Conservation (phyloP, 2,888 invertebrate genomes). For the Pristionchus mayeri region DNA sequence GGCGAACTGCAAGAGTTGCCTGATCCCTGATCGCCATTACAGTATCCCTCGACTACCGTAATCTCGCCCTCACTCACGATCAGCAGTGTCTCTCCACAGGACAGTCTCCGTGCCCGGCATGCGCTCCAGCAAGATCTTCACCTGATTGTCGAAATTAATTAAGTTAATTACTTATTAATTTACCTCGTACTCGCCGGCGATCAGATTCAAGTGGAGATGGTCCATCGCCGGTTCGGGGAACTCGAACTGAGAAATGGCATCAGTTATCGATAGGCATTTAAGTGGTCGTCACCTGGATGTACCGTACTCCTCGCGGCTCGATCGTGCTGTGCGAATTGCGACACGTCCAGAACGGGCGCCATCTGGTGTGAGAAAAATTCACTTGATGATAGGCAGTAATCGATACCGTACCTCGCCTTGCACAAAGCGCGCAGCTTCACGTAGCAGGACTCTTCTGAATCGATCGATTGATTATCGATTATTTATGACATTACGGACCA, state of each 20-base stretch:
- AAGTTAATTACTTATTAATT: background rate
- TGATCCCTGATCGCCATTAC: background rate
- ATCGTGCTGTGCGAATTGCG: constrained; percentile 32
- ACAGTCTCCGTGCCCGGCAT: constrained; percentile 41
- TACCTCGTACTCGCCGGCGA: constrained; percentile 18
- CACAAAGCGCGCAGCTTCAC: constrained; percentile 22
- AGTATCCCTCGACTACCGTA: too few species aligned
- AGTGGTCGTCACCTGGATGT: constrained; percentile 27
- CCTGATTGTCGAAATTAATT: constrained; percentile 8
- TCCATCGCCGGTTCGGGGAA: constrained; percentile 30
- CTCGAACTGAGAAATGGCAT: constrained; percentile 16
- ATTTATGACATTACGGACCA: background rate
- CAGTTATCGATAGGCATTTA: background rate
- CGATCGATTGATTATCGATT: background rate
- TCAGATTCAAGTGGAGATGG: background rate
- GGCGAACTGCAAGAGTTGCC: constrained; percentile 15
- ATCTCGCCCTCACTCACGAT: background rate
- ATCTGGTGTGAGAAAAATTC: background rate
- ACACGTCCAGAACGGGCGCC: constrained; percentile 30
- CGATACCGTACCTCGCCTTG: constrained; percentile 42
- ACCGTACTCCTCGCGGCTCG: constrained; percentile 15
- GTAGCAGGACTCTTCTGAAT: constrained; percentile 22
- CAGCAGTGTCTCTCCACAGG: constrained; percentile 35
- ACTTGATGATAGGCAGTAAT: too few species aligned
- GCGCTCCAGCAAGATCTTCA: constrained; percentile 22